Evolutionary conservation across 2,888 invertebrate species (phyloP).

Genomic region (Polyploca ridens): DNA sequence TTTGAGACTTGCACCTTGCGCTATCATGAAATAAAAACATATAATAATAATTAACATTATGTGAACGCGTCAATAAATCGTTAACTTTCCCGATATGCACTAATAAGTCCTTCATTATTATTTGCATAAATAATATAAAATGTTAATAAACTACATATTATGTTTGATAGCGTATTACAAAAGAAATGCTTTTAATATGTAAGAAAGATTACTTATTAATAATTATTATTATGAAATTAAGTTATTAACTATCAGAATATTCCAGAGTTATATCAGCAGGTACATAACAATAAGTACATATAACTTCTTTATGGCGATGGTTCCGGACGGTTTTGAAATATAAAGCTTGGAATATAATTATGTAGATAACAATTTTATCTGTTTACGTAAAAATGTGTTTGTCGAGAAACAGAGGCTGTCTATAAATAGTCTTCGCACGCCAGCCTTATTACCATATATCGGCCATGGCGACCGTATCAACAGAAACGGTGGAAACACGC

Average conservation of each 20-base stretch:
- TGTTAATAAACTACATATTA: not conserved
- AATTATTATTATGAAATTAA: too few relatives aligned
- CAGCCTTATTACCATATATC: conserved; percentile 28
- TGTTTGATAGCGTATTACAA: too few relatives aligned
- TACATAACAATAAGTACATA: not conserved
- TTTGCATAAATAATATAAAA: not conserved
- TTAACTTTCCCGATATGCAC: not conserved
- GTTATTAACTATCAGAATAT: not conserved
- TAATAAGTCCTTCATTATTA: not conserved
- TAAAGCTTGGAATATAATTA: not conserved
- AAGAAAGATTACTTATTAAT: not conserved
- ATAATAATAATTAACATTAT: conserved; percentile 1
- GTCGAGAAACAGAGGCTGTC: not conserved
- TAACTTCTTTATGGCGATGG: not conserved
- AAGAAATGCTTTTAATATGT: not conserved
- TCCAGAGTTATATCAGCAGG: not conserved
- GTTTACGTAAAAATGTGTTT: not conserved
- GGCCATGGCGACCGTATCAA: conserved; percentile 39
- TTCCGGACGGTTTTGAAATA: not conserved
- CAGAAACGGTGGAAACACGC: conserved; percentile 28
- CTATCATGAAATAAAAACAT: conserved; percentile 9
- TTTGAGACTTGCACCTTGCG: not conserved
- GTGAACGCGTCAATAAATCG: not conserved
- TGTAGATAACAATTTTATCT: not conserved
- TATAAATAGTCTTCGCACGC: not conserved